Percentiles rank a stretch among this genome's conserved stretches.
Evolutionary conservation across 2,113 vertebrate genomes (phyloP).

Genomic region (Gobio gobio): DNA sequence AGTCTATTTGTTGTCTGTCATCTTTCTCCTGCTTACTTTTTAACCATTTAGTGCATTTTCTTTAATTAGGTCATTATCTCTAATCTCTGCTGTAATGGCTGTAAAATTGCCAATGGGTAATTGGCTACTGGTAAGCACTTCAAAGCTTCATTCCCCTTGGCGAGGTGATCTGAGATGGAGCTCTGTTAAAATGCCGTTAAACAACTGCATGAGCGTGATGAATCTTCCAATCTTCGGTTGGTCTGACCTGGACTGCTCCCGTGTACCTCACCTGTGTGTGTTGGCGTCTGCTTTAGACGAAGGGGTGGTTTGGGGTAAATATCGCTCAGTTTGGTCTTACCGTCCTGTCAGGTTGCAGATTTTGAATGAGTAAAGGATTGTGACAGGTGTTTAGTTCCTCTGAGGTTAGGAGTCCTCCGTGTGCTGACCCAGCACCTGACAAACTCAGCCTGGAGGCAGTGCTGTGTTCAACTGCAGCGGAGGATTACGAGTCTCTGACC

Average conservation of each 20-base stretch:
- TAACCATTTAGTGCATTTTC: conserved; percentile 14
- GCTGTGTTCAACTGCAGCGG: background rate
- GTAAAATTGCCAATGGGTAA: conserved; percentile 2
- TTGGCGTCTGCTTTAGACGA: background rate
- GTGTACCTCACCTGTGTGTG: background rate
- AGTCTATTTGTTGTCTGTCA: background rate
- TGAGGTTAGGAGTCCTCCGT: conserved; percentile 11
- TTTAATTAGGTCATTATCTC: conserved; percentile 35
- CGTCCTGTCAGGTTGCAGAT: conserved; percentile 12
- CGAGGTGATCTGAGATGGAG: background rate
- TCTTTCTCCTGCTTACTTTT: background rate
- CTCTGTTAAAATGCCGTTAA: background rate
- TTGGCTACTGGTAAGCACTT: background rate
- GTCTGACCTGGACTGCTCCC: background rate
- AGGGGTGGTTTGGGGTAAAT: conserved; percentile 3
- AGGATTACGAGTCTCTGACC: conserved; percentile 22
- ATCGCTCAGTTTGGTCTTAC: background rate
- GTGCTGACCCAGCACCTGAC: conserved; percentile 13
- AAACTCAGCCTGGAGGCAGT: background rate
- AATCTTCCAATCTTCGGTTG: background rate
- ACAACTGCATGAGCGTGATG: background rate
- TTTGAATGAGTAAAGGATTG: conserved; percentile 18
- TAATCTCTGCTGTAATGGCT: conserved; percentile 17
- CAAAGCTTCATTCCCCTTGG: background rate
- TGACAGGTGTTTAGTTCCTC: conserved; percentile 20